Conservation (phyloP, 2,797 vertebrate genomes). For the Eutrigla gurnardus region DNA sequence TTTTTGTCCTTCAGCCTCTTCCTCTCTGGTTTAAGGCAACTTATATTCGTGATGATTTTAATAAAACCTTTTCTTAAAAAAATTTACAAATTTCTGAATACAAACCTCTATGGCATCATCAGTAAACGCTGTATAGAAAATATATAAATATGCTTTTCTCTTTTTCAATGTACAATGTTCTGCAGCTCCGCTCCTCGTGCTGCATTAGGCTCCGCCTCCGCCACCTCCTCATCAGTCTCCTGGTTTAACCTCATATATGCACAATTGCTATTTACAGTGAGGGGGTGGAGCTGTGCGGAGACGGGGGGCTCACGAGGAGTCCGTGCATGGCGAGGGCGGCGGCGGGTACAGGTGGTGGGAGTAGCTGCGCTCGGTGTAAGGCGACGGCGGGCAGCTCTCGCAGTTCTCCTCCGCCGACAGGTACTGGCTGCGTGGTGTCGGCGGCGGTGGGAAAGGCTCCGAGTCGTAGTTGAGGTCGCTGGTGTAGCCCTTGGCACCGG, state of each 20-base stretch:
- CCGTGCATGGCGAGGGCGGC: constrained; percentile 95
- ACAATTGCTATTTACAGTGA: constrained; percentile 89
- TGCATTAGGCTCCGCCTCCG: neutral
- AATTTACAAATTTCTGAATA: constrained; percentile 94
- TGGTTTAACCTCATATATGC: constrained; percentile 81
- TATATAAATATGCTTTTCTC: constrained; percentile 98
- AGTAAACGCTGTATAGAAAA: constrained; percentile 97
- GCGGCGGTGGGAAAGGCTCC: constrained; percentile 95
- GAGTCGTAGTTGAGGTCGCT: constrained; percentile 98
- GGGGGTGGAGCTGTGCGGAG: constrained; percentile 60
- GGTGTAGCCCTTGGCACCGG: constrained; percentile 89
- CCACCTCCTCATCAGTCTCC: constrained; percentile 76
- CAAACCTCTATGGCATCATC: constrained; percentile 94
- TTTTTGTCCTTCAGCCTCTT: constrained; percentile 81
- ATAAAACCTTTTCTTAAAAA: constrained; percentile 91
- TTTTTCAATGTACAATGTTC: constrained; percentile 93
- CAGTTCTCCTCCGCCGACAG: constrained; percentile 98
- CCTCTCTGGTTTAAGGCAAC: constrained; percentile 94
- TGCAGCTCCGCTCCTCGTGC: constrained; percentile 70
- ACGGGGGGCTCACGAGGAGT: constrained; percentile 92
- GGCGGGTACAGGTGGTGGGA: constrained; percentile 98
- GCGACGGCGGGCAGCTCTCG: constrained; percentile 97
- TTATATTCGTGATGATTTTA: constrained; percentile 94
- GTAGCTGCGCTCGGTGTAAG: constrained; percentile 96
- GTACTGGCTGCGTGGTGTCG: constrained; percentile 96